Conservation (phyloP, 1,140 invertebrate genomes). For the Drosophila subobscura region DNA sequence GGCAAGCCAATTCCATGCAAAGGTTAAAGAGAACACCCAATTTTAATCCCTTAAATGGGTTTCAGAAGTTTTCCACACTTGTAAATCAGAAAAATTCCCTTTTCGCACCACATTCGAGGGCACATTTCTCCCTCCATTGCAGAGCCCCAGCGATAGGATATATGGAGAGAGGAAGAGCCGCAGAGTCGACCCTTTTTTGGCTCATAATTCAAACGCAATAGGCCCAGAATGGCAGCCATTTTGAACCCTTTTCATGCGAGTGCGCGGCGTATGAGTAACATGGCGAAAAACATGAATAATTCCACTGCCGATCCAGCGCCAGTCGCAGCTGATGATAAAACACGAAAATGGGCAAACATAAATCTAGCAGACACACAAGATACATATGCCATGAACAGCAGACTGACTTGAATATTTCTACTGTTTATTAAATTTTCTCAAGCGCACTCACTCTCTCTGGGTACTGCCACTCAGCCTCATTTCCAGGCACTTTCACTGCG, state of each 20-base stretch:
- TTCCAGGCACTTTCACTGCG: constrained; percentile 42
- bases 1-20: too few species aligned
- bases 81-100: constrained; percentile 70
- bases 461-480: background rate
- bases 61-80: background rate
- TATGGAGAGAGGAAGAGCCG: background rate
- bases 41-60: constrained; percentile 4
- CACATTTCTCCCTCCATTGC: constrained; percentile 25
- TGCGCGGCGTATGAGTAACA: constrained; percentile 75
- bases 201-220: constrained; percentile 69
- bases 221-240: constrained; percentile 37
- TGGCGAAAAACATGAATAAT: constrained; percentile 72
- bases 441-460: background rate
- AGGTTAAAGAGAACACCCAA: too few species aligned
- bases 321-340: constrained; percentile 76
- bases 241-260: constrained; percentile 67
- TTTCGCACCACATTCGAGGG: constrained; percentile 73
- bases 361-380: constrained; percentile 53
- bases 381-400: constrained; percentile 54
- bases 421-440: constrained; percentile 47
- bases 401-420: constrained; percentile 57
- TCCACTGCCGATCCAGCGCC: constrained; percentile 40
- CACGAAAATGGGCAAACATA: constrained; percentile 78
- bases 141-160: background rate
- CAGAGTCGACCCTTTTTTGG: constrained; percentile 48